Conservation (phyloP, 2,888 invertebrate genomes). For the Galeruca laticollis region DNA sequence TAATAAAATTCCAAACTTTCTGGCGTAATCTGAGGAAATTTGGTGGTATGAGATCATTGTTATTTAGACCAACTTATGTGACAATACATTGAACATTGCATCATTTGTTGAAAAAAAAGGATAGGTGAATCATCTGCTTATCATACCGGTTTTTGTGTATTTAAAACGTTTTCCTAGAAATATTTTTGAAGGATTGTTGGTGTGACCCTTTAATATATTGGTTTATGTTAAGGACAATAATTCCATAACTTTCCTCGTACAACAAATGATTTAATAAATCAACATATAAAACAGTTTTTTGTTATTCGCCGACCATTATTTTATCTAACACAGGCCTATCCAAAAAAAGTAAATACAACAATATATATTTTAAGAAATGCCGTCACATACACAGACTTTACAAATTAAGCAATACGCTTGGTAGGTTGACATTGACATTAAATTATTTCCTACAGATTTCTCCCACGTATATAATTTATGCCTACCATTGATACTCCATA, state of each 20-base stretch:
- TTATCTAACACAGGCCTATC: constrained; percentile 40
- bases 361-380: constrained; percentile 52
- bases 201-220: background rate
- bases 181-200: background rate
- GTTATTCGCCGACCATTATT: constrained; percentile 34
- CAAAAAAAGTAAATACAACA: constrained; percentile 47
- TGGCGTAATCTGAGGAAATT: background rate
- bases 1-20: too few relatives aligned
- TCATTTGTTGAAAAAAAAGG: background rate
- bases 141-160: background rate
- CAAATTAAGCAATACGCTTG: constrained; percentile 48
- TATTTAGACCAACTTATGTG: background rate
- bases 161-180: background rate
- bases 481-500: constrained; percentile 20
- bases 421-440: constrained; percentile 52
- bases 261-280: background rate
- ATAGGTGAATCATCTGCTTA: background rate
- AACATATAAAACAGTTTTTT: constrained; percentile 25
- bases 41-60: background rate
- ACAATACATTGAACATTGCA: background rate
- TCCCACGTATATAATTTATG: constrained; percentile 41
- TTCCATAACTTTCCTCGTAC: too few relatives aligned
- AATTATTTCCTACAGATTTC: constrained; percentile 52
- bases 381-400: constrained; percentile 49
- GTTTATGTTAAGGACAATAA: background rate